Conservation (phyloP, 2,113 vertebrate genomes). For the Gymnarchus niloticus region DNA sequence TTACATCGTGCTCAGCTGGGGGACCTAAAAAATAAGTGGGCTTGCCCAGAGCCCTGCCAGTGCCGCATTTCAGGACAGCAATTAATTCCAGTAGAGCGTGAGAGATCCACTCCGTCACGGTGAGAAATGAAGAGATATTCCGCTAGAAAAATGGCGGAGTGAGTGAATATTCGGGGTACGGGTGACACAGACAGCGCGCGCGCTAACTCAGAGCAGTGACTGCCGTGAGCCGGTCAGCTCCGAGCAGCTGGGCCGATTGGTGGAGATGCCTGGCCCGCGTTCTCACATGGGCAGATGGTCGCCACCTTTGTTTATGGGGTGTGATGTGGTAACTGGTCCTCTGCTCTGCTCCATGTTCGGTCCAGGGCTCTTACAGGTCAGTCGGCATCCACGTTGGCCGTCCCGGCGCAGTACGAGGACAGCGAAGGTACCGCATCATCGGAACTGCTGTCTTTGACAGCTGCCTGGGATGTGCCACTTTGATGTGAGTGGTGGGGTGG, state of each 20-base stretch:
- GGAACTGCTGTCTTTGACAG: conserved; percentile 27
- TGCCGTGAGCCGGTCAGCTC: no score
- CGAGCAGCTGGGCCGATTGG: background rate
- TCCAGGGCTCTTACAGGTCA: no score
- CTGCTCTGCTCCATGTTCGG: no score
- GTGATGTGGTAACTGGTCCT: background rate
- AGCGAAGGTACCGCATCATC: conserved; percentile 23
- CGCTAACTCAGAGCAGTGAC: no score
- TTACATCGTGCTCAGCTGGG: background rate
- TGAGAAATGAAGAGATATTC: conserved; percentile 10
- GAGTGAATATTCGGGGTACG: background rate
- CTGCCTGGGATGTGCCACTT: background rate
- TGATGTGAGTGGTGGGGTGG: background rate
- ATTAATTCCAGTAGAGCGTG: background rate
- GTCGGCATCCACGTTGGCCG: no score
- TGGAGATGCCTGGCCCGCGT: background rate
- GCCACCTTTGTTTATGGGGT: background rate
- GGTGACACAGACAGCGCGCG: background rate
- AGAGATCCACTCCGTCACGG: background rate
- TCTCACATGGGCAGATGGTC: background rate
- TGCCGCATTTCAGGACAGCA: background rate
- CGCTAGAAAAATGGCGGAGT: background rate
- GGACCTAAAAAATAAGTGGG: background rate
- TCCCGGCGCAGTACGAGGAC: no score
- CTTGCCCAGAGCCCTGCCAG: conserved; percentile 1